phyloP scores from a whole-genome alignment of 2,797 vertebrate species.

The Phalanger gymnotis region DNA sequence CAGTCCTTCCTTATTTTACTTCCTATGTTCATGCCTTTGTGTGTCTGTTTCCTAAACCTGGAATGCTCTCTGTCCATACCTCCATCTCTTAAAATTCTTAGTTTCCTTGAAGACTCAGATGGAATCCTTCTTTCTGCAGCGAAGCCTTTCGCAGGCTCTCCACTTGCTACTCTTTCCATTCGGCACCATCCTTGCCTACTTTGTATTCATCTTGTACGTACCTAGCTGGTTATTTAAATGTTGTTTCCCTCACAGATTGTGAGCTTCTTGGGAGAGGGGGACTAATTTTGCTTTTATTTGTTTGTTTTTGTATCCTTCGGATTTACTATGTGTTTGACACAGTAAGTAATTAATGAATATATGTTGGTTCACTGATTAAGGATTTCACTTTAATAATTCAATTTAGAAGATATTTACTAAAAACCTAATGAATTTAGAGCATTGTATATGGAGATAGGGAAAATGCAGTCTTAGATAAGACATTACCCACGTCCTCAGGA shows the following conservation, averaged over 20 bases:
- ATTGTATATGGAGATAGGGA: not conserved
- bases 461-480: not conserved
- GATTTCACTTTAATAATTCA: not conserved
- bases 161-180: not conserved
- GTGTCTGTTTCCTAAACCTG: not conserved
- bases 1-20: not conserved
- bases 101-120: not conserved
- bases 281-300: not conserved
- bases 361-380: not conserved
- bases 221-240: not conserved
- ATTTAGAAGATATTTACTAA: not conserved
- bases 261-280: not conserved
- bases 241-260: not conserved
- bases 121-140: not conserved
- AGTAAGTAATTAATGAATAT: not conserved
- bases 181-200: not conserved
- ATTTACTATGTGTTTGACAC: not conserved
- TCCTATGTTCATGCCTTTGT: not conserved
- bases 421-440: not conserved
- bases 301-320: not conserved
- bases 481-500: not conserved
- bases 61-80: not conserved
- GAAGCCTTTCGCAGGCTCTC: not conserved
- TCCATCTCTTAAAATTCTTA: not conserved
- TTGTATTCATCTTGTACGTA: not conserved